Evolutionary conservation across 1,140 invertebrate species (phyloP).

Genomic region (Anthonomus grandis): DNA sequence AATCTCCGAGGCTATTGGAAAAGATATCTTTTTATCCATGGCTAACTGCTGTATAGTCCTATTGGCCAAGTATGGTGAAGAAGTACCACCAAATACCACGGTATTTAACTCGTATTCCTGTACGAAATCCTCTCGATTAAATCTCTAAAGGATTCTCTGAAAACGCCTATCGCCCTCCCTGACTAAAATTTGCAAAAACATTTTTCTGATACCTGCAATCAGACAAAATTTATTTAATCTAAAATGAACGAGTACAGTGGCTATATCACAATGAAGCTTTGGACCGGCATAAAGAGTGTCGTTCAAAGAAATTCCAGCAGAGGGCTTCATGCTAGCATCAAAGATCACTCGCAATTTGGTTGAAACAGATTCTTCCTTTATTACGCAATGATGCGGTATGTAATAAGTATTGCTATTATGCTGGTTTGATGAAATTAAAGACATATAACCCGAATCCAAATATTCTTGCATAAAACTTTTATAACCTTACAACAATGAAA

Average conservation of each 20-base stretch:
- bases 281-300: slow-evolving; percentile 39
- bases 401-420: slow-evolving; percentile 39
- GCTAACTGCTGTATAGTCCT: slow-evolving; percentile 38
- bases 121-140: slow-evolving; percentile 25
- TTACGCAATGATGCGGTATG: slow-evolving; percentile 48
- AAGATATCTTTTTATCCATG: slow-evolving; percentile 25
- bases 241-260: slow-evolving; percentile 44
- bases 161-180: slow-evolving; percentile 33
- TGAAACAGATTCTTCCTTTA: slow-evolving; percentile 34
- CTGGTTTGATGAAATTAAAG: slow-evolving; percentile 4
- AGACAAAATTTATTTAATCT: slow-evolving; percentile 37
- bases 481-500: no score
- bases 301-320: slow-evolving; percentile 40
- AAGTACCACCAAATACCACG: slow-evolving; percentile 44
- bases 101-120: slow-evolving; percentile 39
- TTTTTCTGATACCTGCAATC: slow-evolving; percentile 45
- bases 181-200: slow-evolving; percentile 46
- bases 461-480: no score
- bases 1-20: slow-evolving; percentile 34
- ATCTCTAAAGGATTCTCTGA: slow-evolving; percentile 47
- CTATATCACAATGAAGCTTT: slow-evolving; percentile 45
- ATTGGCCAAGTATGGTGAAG: slow-evolving; percentile 40
- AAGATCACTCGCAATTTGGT: slow-evolving; percentile 45
- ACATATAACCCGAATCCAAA: no score
- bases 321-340: slow-evolving; percentile 41